Percentiles rank a stretch among this genome's conserved stretches.
These are phyloP conservation scores for Tarsius wallacei DNA, from an alignment of 2,797 vertebrate species.

Conservation along the genomic window DNA sequence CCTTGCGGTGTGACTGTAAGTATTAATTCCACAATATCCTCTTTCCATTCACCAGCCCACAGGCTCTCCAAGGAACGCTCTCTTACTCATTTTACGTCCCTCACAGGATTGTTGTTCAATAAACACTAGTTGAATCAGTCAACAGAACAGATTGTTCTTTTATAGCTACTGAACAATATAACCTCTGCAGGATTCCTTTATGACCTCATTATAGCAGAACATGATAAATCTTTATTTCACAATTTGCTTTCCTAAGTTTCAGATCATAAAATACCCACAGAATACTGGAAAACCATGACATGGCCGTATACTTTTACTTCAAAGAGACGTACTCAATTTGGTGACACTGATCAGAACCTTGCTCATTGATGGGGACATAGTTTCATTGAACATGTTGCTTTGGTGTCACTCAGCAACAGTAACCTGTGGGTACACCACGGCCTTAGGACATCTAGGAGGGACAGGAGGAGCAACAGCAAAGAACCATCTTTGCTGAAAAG, in stretches of 20 bases:
- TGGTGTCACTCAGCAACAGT: background rate
- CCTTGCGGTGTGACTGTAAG: background rate
- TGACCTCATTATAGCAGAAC: background rate
- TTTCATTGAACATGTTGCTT: background rate
- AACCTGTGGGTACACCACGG: background rate
- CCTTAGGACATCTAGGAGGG: background rate
- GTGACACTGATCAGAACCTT: background rate
- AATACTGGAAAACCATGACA: background rate
- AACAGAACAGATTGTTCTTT: background rate
- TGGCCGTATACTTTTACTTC: background rate
- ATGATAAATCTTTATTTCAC: constrained; percentile 58
- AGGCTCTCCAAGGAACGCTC: background rate
- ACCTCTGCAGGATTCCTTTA: background rate
- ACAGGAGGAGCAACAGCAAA: background rate
- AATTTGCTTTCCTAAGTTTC: constrained; percentile 63
- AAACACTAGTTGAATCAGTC: background rate
- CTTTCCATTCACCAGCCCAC: background rate
- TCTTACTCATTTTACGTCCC: background rate
- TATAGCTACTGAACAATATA: background rate
- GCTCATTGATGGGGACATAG: background rate
- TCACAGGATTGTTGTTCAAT: background rate
- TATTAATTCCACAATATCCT: background rate
- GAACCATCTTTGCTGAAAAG: background rate
- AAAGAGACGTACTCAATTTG: background rate
- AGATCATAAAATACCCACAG: constrained; percentile 19